Evolutionary conservation across 2,888 invertebrate genomes (phyloP), one percentile per base, ranked within the genome.

Genomic region (Blera fallax): DNA sequence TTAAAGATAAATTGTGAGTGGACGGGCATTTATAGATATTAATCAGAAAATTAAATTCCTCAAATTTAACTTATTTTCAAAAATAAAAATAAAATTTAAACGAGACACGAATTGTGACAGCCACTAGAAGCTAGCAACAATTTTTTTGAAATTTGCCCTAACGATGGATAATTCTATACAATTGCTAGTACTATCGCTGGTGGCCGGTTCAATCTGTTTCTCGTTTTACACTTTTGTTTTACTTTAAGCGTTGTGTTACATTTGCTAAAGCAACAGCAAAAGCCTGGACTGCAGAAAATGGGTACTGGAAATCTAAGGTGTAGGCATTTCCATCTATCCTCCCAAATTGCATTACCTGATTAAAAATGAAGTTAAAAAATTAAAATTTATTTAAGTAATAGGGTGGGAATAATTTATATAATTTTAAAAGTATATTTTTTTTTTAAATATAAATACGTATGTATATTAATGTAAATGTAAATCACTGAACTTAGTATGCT

Each of bases 291-390:
- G 99, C 98, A 78, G 98, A 98, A 93, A 99, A 99, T 32, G 99
- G 99, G 93, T 98, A 98, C 92, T 99, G 98, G 93, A 99, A 99
- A 94, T 99, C 99, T 90, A 99, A 93, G 0, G 99, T 99, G 93
- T 99, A 99, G 52, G 99, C 98, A 92, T 99, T 99, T 89, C 97
- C 98, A 93, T 99, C 99, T 89, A 99, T 99, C 82, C 99, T 95
- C 10, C 99, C 99, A 93, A 99, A 99, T 93, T 99, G 99, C 98
- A 99, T 99, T 83, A 99, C 99, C 98, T 99, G 92, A 7, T 32
- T 10, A 29, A 27, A 37, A n/a, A n/a, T n/a, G n/a, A n/a, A n/a
- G n/a, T n/a, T n/a, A n/a, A n/a, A 54, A 81, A 48, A 40, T 56
- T 43, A 14, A 73, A 48, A 56, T 14, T 56, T 21, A 48, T 48